Base-by-base conservation (phyloP, 2,888 invertebrate species). In the Sesia bembeciformis region DNA sequence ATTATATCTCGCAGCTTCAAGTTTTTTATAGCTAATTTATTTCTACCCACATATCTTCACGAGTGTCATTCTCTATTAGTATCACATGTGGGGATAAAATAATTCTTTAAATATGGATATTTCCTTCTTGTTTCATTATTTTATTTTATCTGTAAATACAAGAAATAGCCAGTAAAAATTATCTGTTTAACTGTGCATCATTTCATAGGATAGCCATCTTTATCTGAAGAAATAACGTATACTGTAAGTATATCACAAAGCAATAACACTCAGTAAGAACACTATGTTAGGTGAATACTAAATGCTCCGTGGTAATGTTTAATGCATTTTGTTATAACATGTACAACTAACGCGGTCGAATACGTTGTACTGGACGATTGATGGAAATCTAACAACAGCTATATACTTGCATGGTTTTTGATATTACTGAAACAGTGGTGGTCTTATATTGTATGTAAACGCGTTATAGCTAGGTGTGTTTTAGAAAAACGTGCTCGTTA, bases 181-280 rank as follows among this genome's bases (percentile, higher is more conserved):
- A 93, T 93, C 91, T 93, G 91, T 93, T 93, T 93, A 93, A 93
- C 92, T 93, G 91, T 93, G 92, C 92, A 91, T 91, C 92, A 92
- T 92, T 92, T 91, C 91, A 91, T 92, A 92, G 92, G 92, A 92
- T 92, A 92, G 91, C 91, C 91, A 90, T 90, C 91, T 90, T 85
- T 90, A 87, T 89, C 84, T 88, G 90, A 90, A 90, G 90, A 90
- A 86, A 87, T 90, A 85, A 88, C 76, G 80, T 86, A 81, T 87
- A 84, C 90, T 90, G 90, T 90, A 90, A 90, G 88, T 89, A 90
- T 90, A 83, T 84, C 84, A 88, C 84, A 84, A 81, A 84, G 76
- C 86, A 86, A 88, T 88, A 89, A 88, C 88, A 89, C 85, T 85
- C 84, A 79, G 79, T 86, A 83, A 82, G 74, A 77, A 87, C 85